Evolutionary conservation across 2,888 invertebrate species (phyloP).

Genomic region (Nemurella pictetii): DNA sequence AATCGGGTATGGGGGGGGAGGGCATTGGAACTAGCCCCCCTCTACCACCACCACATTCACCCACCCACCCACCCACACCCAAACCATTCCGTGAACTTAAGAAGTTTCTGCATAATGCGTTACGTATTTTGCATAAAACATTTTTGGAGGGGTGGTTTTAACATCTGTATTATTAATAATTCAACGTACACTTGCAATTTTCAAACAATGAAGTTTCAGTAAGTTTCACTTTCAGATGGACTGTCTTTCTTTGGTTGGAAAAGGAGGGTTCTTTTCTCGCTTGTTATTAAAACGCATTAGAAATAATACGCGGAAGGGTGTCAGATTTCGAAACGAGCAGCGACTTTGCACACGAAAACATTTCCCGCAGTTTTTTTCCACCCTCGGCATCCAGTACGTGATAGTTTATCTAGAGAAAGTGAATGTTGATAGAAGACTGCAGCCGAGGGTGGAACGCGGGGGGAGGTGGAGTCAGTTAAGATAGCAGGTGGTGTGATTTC

Average conservation of each 20-base stretch:
- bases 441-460: background rate
- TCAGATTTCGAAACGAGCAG: background rate
- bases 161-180: conserved; percentile 21
- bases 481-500: background rate
- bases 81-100: conserved; percentile 2
- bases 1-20: background rate
- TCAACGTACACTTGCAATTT: background rate
- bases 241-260: background rate
- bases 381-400: background rate
- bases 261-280: background rate
- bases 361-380: background rate
- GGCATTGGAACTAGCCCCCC: background rate
- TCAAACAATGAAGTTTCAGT: conserved; percentile 11
- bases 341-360: background rate
- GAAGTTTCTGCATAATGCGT: conserved; percentile 17
- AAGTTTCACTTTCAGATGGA: background rate
- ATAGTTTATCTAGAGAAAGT: background rate
- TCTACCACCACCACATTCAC: background rate
- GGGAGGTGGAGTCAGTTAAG: background rate
- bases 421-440: background rate
- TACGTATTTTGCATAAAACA: conserved; percentile 19
- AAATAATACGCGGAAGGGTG: background rate
- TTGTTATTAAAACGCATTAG: background rate
- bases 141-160: conserved; percentile 17
- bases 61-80: no score